Percentiles rank a stretch among this genome's conserved stretches.
phyloP scores from a whole-genome alignment of 2,888 invertebrate species.

The Microdon myrmicae region DNA sequence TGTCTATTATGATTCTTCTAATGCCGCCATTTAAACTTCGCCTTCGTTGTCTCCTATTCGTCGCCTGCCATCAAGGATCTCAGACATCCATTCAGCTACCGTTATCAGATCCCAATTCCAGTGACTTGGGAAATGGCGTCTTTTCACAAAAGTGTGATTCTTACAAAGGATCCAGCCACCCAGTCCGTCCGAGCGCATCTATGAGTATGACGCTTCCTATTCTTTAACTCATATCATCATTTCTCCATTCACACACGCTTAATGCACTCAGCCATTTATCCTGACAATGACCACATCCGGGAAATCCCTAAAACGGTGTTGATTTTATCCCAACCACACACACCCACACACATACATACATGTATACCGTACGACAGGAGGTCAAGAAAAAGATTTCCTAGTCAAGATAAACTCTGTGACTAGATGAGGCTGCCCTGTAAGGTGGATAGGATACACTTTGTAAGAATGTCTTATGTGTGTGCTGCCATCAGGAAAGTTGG shows the following conservation, averaged over 20 bases:
- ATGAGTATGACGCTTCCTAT: not conserved
- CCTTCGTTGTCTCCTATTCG: too few species aligned
- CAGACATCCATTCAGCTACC: slow-evolving; percentile 1
- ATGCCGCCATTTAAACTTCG: slow-evolving; percentile 4
- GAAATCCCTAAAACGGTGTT: slow-evolving; percentile 11
- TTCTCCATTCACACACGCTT: slow-evolving; percentile 7
- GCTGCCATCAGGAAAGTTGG: too few species aligned
- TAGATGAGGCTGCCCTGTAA: too few species aligned
- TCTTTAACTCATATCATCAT: slow-evolving; percentile 2
- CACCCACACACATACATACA: too few species aligned
- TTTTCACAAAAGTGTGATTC: not conserved
- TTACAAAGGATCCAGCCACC: not conserved
- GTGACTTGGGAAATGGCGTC: slow-evolving; percentile 10
- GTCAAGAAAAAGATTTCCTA: slow-evolving; percentile 4
- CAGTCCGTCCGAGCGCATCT: too few species aligned
- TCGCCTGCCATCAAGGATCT: not conserved
- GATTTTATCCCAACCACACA: slow-evolving; percentile 6
- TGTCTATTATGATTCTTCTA: slow-evolving; percentile 5
- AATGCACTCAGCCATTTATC: slow-evolving; percentile 6
- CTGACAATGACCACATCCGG: slow-evolving; percentile 3
- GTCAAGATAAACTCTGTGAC: not conserved
- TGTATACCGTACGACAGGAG: not conserved
- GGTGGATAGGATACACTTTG: too few species aligned
- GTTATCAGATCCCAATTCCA: slow-evolving; percentile 3
- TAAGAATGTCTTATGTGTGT: too few species aligned